Evolutionary conservation across 2,888 invertebrate genomes (phyloP).

Genomic region (Hirtodrosophila confusa): DNA sequence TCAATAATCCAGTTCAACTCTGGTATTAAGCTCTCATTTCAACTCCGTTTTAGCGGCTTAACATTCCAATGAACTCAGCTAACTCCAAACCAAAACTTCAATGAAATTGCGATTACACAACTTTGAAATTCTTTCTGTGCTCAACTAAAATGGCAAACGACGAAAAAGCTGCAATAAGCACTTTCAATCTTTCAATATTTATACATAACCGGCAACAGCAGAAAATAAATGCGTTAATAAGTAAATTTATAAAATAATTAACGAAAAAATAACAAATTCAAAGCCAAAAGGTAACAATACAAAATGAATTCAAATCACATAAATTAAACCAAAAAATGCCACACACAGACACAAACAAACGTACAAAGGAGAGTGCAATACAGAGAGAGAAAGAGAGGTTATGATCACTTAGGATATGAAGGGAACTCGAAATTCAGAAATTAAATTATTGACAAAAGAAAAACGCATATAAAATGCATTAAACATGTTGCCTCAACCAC

Average conservation of each 20-base stretch:
- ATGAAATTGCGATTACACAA: conserved; percentile 52
- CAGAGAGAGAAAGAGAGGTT: background rate
- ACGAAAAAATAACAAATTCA: conserved; percentile 13
- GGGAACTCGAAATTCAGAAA: conserved; percentile 33
- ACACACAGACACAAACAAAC: background rate
- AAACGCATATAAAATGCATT: conserved; percentile 58
- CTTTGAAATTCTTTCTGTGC: conserved; percentile 43
- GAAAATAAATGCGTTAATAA: conserved; percentile 41
- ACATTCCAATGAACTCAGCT: conserved; percentile 11
- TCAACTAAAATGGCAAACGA: conserved; percentile 26
- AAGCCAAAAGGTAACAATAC: conserved; percentile 14
- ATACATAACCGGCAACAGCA: conserved; percentile 19
- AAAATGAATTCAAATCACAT: conserved; percentile 36
- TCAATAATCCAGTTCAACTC: background rate
- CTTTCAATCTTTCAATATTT: conserved; percentile 43
- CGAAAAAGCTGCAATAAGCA: conserved; percentile 54
- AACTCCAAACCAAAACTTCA: conserved; percentile 31
- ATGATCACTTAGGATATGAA: conserved; percentile 20
- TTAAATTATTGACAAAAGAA: conserved; percentile 39
- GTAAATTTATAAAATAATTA: conserved; percentile 43
- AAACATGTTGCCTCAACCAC: conserved; percentile 50
- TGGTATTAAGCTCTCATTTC: background rate
- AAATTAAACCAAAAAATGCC: conserved; percentile 34
- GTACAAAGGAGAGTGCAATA: background rate
- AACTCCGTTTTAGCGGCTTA: background rate